These are phyloP conservation scores for Vanessa tameamea DNA, from an alignment of 1,140 invertebrate genomes.

Conservation along the genomic window DNA sequence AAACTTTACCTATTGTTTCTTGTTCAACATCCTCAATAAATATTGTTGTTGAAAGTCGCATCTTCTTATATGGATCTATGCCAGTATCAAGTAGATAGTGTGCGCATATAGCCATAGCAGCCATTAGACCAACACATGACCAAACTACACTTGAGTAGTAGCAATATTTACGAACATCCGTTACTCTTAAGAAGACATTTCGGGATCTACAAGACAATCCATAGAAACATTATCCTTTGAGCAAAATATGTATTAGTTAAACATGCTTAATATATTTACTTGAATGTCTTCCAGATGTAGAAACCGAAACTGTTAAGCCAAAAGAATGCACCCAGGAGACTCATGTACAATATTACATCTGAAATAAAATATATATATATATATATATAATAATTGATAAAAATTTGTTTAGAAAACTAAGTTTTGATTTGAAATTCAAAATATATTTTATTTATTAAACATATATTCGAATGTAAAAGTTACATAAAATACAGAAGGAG, in stretches of 20 bases:
- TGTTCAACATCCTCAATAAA: constrained; percentile 81
- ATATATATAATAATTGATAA: background rate
- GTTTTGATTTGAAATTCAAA: background rate
- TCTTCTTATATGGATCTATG: constrained; percentile 77
- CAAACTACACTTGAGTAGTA: constrained; percentile 91
- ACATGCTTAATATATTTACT: constrained; percentile 70
- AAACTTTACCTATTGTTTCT: constrained; percentile 82
- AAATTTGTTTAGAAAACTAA: no score
- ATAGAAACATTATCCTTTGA: constrained; percentile 18
- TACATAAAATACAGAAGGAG: no score
- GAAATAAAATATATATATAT: constrained; percentile 59
- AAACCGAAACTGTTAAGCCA: constrained; percentile 92
- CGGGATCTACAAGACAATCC: constrained; percentile 82
- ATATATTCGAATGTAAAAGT: no score
- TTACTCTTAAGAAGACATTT: constrained; percentile 90
- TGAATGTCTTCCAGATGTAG: constrained; percentile 92
- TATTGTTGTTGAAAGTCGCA: constrained; percentile 69
- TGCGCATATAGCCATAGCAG: constrained; percentile 87
- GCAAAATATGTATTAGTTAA: background rate
- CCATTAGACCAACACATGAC: constrained; percentile 86
- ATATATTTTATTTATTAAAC: no score
- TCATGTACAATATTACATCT: constrained; percentile 88
- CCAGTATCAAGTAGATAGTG: constrained; percentile 89
- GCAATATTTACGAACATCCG: constrained; percentile 91
- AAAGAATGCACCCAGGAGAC: constrained; percentile 88